A percentile compares a stretch with the other conserved stretches of the same genome.
These are phyloP conservation scores for Pissodes strobi DNA, from an alignment of 1,140 invertebrate species.

Conservation along the genomic window DNA sequence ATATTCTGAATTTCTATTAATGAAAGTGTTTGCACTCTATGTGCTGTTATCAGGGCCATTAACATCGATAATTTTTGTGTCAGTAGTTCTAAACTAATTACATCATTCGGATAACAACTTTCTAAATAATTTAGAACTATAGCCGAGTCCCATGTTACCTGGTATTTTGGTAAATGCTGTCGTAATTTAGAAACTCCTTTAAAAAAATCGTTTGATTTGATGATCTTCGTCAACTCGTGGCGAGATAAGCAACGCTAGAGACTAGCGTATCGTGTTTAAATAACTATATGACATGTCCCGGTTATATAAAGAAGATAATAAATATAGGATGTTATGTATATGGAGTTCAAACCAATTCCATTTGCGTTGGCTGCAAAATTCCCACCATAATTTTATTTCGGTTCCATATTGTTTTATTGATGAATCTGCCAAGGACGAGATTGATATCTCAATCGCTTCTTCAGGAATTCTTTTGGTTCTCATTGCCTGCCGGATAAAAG, in stretches of 20 bases:
- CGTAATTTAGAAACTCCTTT: neutral
- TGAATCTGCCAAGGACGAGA: neutral
- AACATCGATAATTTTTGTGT: conserved; percentile 1
- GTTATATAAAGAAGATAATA: neutral
- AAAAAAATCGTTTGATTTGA: conserved; percentile 1
- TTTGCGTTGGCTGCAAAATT: neutral
- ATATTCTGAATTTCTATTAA: neutral
- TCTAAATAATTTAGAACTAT: conserved; percentile 6
- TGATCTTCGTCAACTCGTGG: neutral
- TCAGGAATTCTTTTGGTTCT: neutral
- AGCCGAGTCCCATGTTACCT: neutral
- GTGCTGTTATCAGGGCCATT: conserved; percentile 6
- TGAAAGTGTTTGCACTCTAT: neutral
- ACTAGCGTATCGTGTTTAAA: conserved; percentile 1
- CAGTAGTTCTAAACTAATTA: neutral
- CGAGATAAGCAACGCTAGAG: neutral
- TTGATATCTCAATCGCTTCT: neutral
- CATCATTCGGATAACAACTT: neutral
- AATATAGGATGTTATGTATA: neutral
- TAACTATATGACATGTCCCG: neutral
- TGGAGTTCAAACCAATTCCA: neutral
- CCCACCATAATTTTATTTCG: no score
- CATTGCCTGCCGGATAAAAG: no score
- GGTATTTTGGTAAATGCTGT: neutral
- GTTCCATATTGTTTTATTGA: neutral